Conservation (phyloP, 2,113 vertebrate species). For the Cyanistes caeruleus region DNA sequence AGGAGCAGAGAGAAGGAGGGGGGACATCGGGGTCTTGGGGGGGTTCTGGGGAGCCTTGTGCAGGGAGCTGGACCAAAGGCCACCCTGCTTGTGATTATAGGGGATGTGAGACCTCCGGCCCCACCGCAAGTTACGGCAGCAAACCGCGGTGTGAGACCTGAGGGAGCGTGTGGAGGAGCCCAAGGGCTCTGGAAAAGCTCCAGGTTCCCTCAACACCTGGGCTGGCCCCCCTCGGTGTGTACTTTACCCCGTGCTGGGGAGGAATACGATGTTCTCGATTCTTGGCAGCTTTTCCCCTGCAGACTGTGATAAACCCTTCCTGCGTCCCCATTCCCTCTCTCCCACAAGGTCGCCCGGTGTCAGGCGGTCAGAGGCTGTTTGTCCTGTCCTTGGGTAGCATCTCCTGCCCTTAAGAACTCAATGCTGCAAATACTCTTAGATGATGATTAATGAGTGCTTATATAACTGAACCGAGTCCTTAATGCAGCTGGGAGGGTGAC, state of each 20-base stretch:
- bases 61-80: neutral
- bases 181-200: neutral
- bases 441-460: constrained; percentile 31
- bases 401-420: neutral
- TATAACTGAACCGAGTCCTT: neutral
- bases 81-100: fast-evolving
- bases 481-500: neutral
- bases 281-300: neutral
- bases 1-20: neutral
- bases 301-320: neutral
- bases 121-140: fast-evolving
- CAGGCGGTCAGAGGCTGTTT: neutral
- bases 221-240: neutral
- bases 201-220: neutral
- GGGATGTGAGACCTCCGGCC: neutral
- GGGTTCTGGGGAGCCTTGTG: neutral
- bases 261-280: neutral
- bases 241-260: neutral
- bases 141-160: fast-evolving
- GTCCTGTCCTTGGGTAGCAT: constrained; percentile 3
- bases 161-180: fast-evolving
- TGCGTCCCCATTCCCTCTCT: neutral
- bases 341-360: neutral
- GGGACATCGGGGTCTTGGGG: neutral
- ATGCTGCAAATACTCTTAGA: constrained; percentile 7